These are phyloP conservation scores for Xestia xanthographa DNA, from an alignment of 2,888 invertebrate genomes.

Conservation along the genomic window DNA sequence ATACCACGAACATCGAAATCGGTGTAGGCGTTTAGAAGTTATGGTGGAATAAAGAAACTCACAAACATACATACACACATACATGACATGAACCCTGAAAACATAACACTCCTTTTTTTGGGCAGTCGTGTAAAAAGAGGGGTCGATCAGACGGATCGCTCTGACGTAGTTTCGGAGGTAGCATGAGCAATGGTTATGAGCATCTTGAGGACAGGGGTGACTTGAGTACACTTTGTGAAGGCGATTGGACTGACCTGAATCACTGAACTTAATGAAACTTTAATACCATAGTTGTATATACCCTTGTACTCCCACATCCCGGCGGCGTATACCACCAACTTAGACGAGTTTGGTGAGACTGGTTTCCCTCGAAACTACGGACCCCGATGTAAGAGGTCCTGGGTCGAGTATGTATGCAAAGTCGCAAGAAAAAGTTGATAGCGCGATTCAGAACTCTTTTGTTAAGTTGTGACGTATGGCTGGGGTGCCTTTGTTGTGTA, in stretches of 20 bases:
- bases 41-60: too few relatives aligned
- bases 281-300: neutral
- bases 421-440: neutral
- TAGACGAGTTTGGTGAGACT: conserved; percentile 11
- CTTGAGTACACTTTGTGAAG: neutral
- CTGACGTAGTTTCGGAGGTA: conserved; percentile 3
- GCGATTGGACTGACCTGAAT: too few relatives aligned
- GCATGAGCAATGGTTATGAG: neutral
- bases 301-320: neutral
- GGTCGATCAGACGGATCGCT: neutral
- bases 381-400: conserved; percentile 10
- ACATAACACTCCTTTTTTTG: too few relatives aligned
- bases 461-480: neutral
- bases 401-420: neutral
- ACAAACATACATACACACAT: too few relatives aligned
- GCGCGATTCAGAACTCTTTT: conserved; percentile 17
- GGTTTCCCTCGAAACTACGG: conserved; percentile 5
- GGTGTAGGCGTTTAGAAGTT: too few relatives aligned
- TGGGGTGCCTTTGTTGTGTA: neutral
- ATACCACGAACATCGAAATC: too few relatives aligned
- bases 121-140: too few relatives aligned
- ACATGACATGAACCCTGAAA: too few relatives aligned
- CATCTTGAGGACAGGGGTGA: neutral
- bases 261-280: neutral
- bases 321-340: conserved; percentile 3